Percentiles rank a stretch among this genome's conserved stretches.
Evolutionary conservation across 2,113 vertebrate genomes (phyloP).

Genomic region (Mobula birostris): DNA sequence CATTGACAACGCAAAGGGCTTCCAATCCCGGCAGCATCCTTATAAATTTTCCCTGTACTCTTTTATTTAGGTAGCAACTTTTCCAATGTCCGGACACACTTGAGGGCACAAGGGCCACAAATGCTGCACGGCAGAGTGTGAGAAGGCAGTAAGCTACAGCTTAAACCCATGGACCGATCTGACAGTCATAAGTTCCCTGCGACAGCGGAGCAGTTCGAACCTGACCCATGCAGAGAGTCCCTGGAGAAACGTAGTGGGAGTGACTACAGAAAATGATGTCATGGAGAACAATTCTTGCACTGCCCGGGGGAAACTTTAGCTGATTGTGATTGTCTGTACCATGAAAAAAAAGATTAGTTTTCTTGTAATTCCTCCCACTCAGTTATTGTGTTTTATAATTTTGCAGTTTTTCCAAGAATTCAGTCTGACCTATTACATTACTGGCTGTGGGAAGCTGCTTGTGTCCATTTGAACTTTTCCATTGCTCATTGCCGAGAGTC

Average conservation of each 20-base stretch:
- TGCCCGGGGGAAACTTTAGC: neutral
- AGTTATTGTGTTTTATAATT: neutral
- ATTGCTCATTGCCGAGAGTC: neutral
- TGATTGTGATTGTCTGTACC: neutral
- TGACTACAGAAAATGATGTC: neutral
- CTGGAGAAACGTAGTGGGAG: neutral
- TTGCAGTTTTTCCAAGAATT: constrained; percentile 5
- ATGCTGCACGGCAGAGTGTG: neutral
- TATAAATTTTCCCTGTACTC: too few species aligned
- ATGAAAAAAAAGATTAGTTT: constrained; percentile 3
- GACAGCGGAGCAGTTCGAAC: neutral
- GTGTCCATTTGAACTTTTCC: neutral
- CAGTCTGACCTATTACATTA: neutral
- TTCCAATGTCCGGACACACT: neutral
- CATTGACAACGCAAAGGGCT: too few species aligned
- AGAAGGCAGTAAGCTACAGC: neutral
- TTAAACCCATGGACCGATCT: neutral
- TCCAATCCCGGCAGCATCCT: too few species aligned
- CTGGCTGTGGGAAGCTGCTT: neutral
- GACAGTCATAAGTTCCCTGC: too few species aligned
- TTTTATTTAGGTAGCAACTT: neutral
- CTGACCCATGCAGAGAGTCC: neutral
- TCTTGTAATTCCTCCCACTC: neutral
- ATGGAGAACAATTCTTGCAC: neutral
- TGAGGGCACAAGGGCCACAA: neutral